These are phyloP conservation scores for Notodonta ziczac DNA, from an alignment of 2,888 invertebrate genomes.

Conservation along the genomic window DNA sequence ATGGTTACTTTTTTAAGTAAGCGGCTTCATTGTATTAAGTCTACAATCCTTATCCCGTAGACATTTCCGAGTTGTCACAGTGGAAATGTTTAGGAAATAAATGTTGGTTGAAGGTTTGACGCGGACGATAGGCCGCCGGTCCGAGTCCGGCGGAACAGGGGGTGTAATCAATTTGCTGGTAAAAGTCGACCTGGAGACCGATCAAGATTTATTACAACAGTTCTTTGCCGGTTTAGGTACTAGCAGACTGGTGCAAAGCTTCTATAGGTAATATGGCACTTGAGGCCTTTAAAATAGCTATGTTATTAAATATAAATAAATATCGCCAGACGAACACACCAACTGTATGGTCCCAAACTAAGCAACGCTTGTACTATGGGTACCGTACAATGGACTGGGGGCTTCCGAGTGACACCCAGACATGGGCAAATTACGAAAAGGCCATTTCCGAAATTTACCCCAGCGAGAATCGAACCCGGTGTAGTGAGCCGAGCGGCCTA, in stretches of 20 bases:
- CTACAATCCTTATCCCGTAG: neutral
- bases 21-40: neutral
- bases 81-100: slow-evolving; percentile 26
- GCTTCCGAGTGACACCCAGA: too few relatives aligned
- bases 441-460: too few relatives aligned
- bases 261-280: neutral
- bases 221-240: neutral
- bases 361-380: too few relatives aligned
- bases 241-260: neutral
- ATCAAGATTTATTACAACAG: slow-evolving; percentile 43
- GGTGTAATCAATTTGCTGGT: slow-evolving; percentile 46
- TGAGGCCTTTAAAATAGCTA: neutral
- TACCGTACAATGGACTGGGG: too few relatives aligned
- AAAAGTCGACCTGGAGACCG: slow-evolving; percentile 32
- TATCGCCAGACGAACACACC: too few relatives aligned
- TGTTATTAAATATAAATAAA: too few relatives aligned
- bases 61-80: slow-evolving; percentile 10
- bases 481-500: too few relatives aligned
- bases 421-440: too few relatives aligned
- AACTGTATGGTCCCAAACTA: too few relatives aligned
- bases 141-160: slow-evolving; percentile 26
- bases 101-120: slow-evolving; percentile 31
- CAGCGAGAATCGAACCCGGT: too few relatives aligned
- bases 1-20: neutral
- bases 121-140: slow-evolving; percentile 17